Evolutionary conservation across 1,140 invertebrate genomes (phyloP).

Genomic region (Hirudo medicinalis): DNA sequence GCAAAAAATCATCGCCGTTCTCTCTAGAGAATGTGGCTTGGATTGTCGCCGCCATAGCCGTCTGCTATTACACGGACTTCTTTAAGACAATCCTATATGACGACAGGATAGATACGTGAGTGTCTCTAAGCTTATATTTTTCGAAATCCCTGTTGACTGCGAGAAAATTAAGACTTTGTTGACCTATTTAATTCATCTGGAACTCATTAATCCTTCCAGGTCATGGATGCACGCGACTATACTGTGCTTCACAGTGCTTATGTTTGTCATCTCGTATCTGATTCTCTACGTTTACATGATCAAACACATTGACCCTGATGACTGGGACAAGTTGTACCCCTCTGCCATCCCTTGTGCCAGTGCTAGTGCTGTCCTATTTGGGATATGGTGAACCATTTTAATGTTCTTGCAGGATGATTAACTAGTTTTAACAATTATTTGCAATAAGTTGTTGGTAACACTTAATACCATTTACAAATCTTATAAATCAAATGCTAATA

Average conservation of each 20-base stretch:
- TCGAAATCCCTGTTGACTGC: neutral
- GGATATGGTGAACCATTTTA: neutral
- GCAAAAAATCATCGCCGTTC: constrained; percentile 6
- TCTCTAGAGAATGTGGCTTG: constrained; percentile 23
- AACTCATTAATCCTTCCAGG: neutral
- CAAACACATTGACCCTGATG: neutral
- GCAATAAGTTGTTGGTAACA: too few species aligned
- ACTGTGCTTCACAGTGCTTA: neutral
- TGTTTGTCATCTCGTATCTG: neutral
- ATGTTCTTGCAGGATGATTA: too few species aligned
- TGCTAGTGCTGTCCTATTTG: neutral
- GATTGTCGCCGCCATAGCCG: constrained; percentile 3
- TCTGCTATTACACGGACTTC: constrained; percentile 16
- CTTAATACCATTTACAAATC: too few species aligned
- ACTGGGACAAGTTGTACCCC: constrained; percentile 1
- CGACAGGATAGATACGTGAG: constrained; percentile 8
- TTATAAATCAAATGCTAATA: too few species aligned
- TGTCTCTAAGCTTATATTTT: neutral
- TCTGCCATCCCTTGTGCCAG: constrained; percentile 5
- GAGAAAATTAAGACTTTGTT: too few species aligned
- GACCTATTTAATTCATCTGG: too few species aligned
- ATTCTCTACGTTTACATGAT: neutral
- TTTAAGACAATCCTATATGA: neutral
- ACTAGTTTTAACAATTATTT: too few species aligned
- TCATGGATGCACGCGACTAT: neutral